phyloP scores from a whole-genome alignment of 2,797 vertebrate genomes.

The Semaprochilodus insignis region DNA sequence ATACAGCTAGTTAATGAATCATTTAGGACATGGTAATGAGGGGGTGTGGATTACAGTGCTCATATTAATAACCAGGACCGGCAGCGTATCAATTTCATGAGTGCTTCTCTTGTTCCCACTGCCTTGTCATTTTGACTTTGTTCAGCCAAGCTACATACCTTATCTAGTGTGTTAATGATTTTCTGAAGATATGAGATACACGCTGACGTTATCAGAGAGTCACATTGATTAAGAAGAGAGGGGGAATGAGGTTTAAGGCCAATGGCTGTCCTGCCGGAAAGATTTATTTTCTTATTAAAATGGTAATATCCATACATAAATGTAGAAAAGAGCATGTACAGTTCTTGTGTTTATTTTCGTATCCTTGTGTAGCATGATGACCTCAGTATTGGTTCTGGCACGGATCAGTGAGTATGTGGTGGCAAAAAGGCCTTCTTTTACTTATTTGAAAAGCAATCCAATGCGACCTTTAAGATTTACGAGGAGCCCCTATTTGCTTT shows the following conservation, averaged over 20 bases:
- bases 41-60: constrained; percentile 26
- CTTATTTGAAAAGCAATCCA: constrained; percentile 55
- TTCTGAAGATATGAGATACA: constrained; percentile 11
- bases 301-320: constrained; percentile 3
- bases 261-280: not conserved
- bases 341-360: constrained; percentile 30
- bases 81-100: constrained; percentile 10
- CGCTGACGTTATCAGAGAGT: not conserved
- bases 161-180: constrained; percentile 2
- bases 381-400: constrained; percentile 26
- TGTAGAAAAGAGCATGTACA: constrained; percentile 1
- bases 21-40: constrained; percentile 20
- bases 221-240: not conserved
- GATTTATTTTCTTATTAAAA: not conserved
- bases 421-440: constrained; percentile 34
- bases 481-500: constrained; percentile 40
- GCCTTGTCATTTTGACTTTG: constrained; percentile 30
- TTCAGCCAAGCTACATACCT: not conserved
- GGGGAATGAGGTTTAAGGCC: not conserved
- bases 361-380: constrained; percentile 12
- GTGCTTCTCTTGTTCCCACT: not conserved
- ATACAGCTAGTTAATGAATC: constrained; percentile 24
- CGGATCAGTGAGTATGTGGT: constrained; percentile 37
- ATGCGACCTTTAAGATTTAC: constrained; percentile 59
- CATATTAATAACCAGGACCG: not conserved